Conservation (phyloP, 2,888 invertebrate genomes). For the Chironomus tentans region DNA sequence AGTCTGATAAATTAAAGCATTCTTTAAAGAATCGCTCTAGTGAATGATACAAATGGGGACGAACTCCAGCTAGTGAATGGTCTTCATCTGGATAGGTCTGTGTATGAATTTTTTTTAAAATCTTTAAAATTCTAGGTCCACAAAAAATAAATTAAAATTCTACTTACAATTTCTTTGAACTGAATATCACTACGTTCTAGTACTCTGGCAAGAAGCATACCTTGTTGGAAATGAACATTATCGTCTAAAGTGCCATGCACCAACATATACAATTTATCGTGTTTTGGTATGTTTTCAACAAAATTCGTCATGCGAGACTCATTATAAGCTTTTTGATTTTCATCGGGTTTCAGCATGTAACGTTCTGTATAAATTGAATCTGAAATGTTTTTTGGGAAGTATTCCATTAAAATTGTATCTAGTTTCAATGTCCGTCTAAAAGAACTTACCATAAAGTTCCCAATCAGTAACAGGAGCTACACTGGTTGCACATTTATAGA, state of each 20-base stretch:
- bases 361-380: conserved; percentile 93
- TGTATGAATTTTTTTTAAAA: neutral
- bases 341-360: conserved; percentile 84
- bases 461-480: conserved; percentile 61
- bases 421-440: no score
- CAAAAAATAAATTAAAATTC: no score
- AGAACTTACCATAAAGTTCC: conserved; percentile 16
- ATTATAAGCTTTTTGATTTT: conserved; percentile 65
- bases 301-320: conserved; percentile 66
- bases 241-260: conserved; percentile 92
- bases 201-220: conserved; percentile 81
- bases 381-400: no score
- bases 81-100: conserved; percentile 94
- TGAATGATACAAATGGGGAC: conserved; percentile 82
- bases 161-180: conserved; percentile 80
- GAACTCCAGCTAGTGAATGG: conserved; percentile 72
- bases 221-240: conserved; percentile 96
- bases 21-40: conserved; percentile 69
- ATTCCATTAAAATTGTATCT: no score
- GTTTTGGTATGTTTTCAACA: conserved; percentile 51
- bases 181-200: conserved; percentile 77
- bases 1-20: conserved; percentile 33
- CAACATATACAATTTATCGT: conserved; percentile 68
- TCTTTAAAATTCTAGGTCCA: no score
- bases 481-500: conserved; percentile 88